Percentiles rank a stretch among this genome's conserved stretches.
Conservation (phyloP, 2,797 vertebrate species). For the Neostethus bicornis region DNA sequence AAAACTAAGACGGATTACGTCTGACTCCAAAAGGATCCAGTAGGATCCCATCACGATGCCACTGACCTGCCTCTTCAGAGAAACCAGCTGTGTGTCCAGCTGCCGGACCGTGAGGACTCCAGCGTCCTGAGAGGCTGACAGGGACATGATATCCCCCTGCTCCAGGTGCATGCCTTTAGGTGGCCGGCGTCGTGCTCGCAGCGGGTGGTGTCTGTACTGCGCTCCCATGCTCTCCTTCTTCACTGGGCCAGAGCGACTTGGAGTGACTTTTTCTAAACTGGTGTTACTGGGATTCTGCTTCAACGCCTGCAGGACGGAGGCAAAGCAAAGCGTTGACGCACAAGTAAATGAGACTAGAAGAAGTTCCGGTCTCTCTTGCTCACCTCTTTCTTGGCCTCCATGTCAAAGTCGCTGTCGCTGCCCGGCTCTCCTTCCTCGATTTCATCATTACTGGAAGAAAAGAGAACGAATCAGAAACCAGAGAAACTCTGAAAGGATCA, state of each 20-base stretch:
- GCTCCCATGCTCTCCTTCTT: constrained; percentile 86
- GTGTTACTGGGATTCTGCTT: constrained; percentile 71
- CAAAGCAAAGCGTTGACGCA: not conserved
- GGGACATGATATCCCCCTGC: constrained; percentile 83
- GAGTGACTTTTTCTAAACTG: constrained; percentile 59
- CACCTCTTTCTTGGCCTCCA: constrained; percentile 87
- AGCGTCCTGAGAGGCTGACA: constrained; percentile 85
- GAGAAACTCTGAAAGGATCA: constrained; percentile 1
- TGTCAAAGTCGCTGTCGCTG: constrained; percentile 83
- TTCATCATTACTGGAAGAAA: constrained; percentile 78
- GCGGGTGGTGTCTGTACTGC: constrained; percentile 90
- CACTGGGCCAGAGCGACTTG: constrained; percentile 76
- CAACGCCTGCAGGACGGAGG: constrained; percentile 44
- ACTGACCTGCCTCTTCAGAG: constrained; percentile 90
- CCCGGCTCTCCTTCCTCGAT: constrained; percentile 81
- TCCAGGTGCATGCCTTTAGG: constrained; percentile 93
- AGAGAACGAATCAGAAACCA: not conserved
- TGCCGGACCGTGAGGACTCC: constrained; percentile 84
- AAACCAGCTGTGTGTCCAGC: constrained; percentile 89
- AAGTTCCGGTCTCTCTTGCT: constrained; percentile 15
- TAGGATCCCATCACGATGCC: too few relatives aligned
- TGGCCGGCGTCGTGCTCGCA: constrained; percentile 86
- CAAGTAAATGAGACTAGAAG: too few relatives aligned
- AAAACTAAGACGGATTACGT: too few relatives aligned
- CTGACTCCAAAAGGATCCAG: too few relatives aligned